Base-by-base conservation (phyloP, 2,888 invertebrate species). In the Pheosia tremula region DNA sequence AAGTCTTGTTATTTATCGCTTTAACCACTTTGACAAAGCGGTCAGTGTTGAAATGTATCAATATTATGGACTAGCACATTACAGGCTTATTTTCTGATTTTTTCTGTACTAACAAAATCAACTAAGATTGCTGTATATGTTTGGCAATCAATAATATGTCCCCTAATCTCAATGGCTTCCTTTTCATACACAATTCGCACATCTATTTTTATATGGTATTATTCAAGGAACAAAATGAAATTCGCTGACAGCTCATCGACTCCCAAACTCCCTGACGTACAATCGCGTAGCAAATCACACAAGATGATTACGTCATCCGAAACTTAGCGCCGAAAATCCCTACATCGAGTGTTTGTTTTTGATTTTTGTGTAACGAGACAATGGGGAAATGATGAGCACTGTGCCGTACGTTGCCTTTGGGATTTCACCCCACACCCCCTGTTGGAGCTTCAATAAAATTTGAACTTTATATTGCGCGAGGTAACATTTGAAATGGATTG, bases 331-430 rank as follows among this genome's bases (percentile, higher is more conserved):
- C 88, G 81, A 89, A 91, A 92, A 92, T 91, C 91, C 88, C 85
- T 72, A 80, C 82, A 81, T 83, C 72, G 87, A 88, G 87, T 92
- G 93, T 93, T 93, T 93, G 91, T 92, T 91, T 93, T 93, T 93
- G 92, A 93, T 93, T 93, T 93, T 93, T 92, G 93, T 93, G 89
- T 93, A 93, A 93, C 93, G 92, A 93, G 92, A 93, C 93, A 93
- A 93, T 93, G 90, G 93, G 93, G 93, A 92, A 92, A 93, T 92
- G 93, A 93, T 93, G 93, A 93, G 91, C 90, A 85, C 87, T 84
- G 89, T 82, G 86, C 87, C 80, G 85, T 84, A 88, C 89, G 86
- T 86, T 83, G 86, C 93, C 91, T 90, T 77, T 91, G 93, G 93
- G 93, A 93, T 81, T 88, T 89, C 88, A 88, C 93, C 91, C 93